phyloP scores from a whole-genome alignment of 2,797 vertebrate genomes.

The Coilia nasus region DNA sequence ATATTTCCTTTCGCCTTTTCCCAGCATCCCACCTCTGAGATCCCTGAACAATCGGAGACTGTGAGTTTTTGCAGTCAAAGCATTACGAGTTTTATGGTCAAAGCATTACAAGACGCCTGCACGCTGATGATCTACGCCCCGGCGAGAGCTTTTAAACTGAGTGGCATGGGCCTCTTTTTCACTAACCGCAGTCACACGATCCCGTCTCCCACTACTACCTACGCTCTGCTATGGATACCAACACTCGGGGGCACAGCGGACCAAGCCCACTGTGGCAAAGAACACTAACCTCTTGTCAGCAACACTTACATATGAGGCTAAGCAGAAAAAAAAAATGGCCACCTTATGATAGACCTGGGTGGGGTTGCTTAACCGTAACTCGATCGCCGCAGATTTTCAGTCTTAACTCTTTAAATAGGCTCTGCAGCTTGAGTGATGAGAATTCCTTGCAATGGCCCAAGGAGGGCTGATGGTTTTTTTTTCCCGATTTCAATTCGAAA shows the following conservation, averaged over 20 bases:
- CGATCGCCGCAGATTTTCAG: constrained; percentile 10
- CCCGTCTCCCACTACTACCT: not conserved
- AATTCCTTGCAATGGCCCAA: not conserved
- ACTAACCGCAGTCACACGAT: not conserved
- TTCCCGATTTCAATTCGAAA: not conserved
- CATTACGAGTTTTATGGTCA: not conserved
- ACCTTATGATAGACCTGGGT: constrained; percentile 11
- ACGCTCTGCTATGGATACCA: not conserved
- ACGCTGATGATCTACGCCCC: not conserved
- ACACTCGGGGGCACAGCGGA: not conserved
- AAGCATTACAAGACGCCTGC: not conserved
- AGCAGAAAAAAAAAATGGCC: not conserved
- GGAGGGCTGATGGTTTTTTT: not conserved
- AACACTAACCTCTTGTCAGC: constrained; percentile 22
- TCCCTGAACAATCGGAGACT: not conserved
- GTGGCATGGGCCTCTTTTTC: not conserved
- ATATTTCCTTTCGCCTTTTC: not conserved
- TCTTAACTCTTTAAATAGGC: constrained; percentile 20
- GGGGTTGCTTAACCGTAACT: constrained; percentile 1
- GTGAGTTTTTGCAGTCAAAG: constrained; percentile 3
- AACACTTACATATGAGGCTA: constrained; percentile 17
- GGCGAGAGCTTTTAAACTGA: not conserved
- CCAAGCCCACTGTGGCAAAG: not conserved
- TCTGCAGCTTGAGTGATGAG: constrained; percentile 13
- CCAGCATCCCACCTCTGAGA: constrained; percentile 1